Percentiles rank a stretch among this genome's conserved stretches.
phyloP scores from a whole-genome alignment of 35 echinoderm and acorn worm genomes.

The Heliocidaris erythrogramma region DNA sequence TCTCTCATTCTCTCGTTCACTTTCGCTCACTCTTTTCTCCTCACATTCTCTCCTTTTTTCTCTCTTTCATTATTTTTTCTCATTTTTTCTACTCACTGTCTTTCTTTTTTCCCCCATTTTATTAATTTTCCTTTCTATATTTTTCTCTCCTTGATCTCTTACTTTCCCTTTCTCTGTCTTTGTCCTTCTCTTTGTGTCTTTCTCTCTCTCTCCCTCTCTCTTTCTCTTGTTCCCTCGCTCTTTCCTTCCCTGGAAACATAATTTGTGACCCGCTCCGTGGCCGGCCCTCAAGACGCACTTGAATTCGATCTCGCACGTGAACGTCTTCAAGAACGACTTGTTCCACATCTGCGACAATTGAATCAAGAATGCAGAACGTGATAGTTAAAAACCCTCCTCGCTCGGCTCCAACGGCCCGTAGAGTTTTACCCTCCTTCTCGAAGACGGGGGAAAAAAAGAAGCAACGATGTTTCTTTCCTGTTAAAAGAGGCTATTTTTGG shows the following conservation, averaged over 20 bases:
- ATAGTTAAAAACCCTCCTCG: constrained; percentile 5
- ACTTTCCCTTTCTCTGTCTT: neutral
- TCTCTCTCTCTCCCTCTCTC: neutral
- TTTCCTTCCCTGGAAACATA: neutral
- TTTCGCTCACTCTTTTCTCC: no score
- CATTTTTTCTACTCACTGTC: no score
- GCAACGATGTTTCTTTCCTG: neutral
- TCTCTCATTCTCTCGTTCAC: no score
- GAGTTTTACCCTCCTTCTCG: constrained; percentile 4
- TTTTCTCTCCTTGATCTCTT: neutral
- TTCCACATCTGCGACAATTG: constrained; percentile 44
- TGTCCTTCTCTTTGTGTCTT: neutral
- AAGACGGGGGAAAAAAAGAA: neutral
- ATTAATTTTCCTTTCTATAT: no score
- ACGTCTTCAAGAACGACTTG: constrained; percentile 31
- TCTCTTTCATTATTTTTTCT: no score
- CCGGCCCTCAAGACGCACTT: constrained; percentile 24
- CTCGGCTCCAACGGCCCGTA: neutral
- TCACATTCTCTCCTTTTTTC: no score
- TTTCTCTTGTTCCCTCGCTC: neutral
- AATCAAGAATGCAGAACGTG: constrained; percentile 30
- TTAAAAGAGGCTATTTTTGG: neutral
- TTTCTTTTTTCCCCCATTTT: no score
- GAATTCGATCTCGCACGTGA: constrained; percentile 37
- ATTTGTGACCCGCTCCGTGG: constrained; percentile 2